A percentile compares a stretch with the other conserved stretches of the same genome.
Evolutionary conservation across 2,113 vertebrate genomes (phyloP).

Genomic region (Maccullochella peelii): DNA sequence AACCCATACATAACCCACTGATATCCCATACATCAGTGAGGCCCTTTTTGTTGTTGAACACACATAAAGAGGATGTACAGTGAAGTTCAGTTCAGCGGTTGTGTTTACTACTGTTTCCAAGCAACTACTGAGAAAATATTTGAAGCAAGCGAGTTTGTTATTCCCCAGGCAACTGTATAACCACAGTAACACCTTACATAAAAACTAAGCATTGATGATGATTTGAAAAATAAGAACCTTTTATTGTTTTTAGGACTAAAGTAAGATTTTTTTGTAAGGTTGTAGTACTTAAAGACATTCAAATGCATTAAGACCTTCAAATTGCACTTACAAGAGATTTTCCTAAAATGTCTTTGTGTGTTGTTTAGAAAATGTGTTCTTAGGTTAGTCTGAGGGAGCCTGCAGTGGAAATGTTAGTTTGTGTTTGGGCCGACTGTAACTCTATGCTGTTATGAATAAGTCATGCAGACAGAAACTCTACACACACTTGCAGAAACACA

Average conservation of each 20-base stretch:
- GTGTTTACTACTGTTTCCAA: constrained; percentile 30
- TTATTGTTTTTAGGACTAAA: neutral
- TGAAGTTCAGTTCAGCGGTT: neutral
- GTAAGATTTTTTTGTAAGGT: neutral
- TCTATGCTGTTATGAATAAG: constrained; percentile 66
- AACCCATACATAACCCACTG: neutral
- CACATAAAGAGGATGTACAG: neutral
- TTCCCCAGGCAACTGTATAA: neutral
- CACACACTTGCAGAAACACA: constrained; percentile 10
- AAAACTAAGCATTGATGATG: neutral
- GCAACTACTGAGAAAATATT: constrained; percentile 32
- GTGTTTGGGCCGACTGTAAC: constrained; percentile 48
- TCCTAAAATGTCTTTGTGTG: neutral
- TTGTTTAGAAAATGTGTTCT: neutral
- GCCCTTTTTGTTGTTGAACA: neutral
- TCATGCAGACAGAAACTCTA: constrained; percentile 60
- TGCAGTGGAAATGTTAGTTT: constrained; percentile 39
- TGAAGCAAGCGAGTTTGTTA: neutral
- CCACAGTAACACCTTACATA: neutral
- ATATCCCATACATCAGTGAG: neutral
- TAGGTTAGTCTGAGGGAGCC: neutral
- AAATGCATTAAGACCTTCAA: neutral
- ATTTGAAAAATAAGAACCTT: neutral
- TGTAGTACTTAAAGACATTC: neutral
- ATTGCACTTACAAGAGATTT: neutral